Evolutionary conservation across 1,140 invertebrate genomes (phyloP).

Genomic region (Drosophila obscura): DNA sequence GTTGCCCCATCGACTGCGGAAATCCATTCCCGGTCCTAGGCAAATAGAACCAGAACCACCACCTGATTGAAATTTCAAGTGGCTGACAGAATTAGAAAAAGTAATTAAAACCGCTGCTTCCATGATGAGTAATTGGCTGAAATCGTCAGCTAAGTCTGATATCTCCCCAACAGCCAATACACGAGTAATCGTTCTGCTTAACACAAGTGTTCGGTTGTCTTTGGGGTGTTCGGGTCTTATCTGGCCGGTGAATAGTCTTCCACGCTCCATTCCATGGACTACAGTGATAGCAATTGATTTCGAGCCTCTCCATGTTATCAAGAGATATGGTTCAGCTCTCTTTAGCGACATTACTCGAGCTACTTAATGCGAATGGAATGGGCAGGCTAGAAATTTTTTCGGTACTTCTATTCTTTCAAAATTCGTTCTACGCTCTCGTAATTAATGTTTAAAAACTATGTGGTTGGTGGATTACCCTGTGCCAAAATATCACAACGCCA

Average conservation of each 20-base stretch:
- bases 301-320: background rate
- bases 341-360: no score
- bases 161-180: conserved; percentile 20
- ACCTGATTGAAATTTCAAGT: conserved; percentile 62
- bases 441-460: no score
- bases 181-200: conserved; percentile 56
- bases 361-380: no score
- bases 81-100: conserved; percentile 20
- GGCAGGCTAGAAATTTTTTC: no score
- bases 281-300: background rate
- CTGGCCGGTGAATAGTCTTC: background rate
- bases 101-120: conserved; percentile 27
- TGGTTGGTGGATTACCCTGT: no score
- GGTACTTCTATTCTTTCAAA: no score
- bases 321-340: no score
- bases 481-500: no score
- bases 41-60: conserved; percentile 13
- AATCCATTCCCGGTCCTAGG: conserved; percentile 4
- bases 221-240: conserved; percentile 50
- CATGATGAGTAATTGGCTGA: conserved; percentile 56
- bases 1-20: conserved; percentile 13
- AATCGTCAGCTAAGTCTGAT: conserved; percentile 17
- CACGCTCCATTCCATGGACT: background rate
- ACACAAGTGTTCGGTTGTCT: conserved; percentile 45
- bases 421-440: no score